These are phyloP conservation scores for Himantopus leucocephalus DNA, from an alignment of 2,113 vertebrate species.

Conservation along the genomic window DNA sequence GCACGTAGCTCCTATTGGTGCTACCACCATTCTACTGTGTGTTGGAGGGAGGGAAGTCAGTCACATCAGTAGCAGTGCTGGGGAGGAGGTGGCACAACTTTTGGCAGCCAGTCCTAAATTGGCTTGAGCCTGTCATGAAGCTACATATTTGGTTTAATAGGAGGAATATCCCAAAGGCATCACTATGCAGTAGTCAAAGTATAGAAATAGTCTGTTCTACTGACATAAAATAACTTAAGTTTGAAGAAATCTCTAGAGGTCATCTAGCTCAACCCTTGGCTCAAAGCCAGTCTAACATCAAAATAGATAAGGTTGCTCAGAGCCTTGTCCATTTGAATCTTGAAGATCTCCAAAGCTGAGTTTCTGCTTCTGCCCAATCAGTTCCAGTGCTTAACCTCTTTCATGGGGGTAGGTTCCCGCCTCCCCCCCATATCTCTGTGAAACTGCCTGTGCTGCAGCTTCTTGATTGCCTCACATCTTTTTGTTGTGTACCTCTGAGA, in stretches of 20 bases:
- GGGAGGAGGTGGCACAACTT: background rate
- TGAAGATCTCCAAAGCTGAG: background rate
- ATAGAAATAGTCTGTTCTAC: background rate
- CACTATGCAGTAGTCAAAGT: background rate
- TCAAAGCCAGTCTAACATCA: background rate
- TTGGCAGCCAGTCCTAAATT: background rate
- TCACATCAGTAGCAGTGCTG: background rate
- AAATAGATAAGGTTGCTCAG: background rate
- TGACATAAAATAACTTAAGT: background rate
- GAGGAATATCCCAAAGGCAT: background rate
- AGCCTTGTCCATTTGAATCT: background rate
- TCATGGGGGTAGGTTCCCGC: background rate
- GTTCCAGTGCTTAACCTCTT: background rate
- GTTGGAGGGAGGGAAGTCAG: background rate
- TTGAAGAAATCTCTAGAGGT: background rate
- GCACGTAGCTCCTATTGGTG: background rate
- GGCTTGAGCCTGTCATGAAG: background rate
- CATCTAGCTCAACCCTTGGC: background rate
- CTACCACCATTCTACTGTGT: background rate
- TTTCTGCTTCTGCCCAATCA: rapidly evolving
- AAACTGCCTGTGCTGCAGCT: background rate
- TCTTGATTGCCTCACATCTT: background rate
- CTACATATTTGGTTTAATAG: rapidly evolving
- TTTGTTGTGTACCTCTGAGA: background rate
- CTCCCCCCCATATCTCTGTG: rapidly evolving